Base-by-base conservation (phyloP, 2,888 invertebrate species). In the Nycteola revayana region DNA sequence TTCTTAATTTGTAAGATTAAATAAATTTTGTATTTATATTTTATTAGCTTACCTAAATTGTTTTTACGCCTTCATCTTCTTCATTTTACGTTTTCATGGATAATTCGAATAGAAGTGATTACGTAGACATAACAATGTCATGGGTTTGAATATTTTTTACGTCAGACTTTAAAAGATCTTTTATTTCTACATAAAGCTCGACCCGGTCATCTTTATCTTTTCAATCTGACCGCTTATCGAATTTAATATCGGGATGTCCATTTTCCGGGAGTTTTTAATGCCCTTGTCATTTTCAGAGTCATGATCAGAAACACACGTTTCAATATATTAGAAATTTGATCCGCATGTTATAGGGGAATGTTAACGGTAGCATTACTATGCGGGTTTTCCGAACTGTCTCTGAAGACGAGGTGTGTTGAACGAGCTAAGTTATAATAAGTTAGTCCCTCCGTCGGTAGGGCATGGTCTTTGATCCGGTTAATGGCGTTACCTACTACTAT, bases 361-460 rank as follows among this genome's bases (percentile, higher is more conserved):
- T 65, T 64, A 21, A n/a, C 67, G 53, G 59, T 56, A 60, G 65
- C 64, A 67, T 74, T 76, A 75, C 80, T 76, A 80, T 78, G 71
- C 75, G 79, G 79, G 73, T 69, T 74, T 49, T 72, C 64, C 55
- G 65, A 73, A 69, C 62, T 60, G 63, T 60, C 53, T 60, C 57
- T 66, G 67, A 60, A 66, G 63, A 59, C 72, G 75, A 81, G 76
- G 80, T 79, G 75, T 71, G 74, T 72, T 67, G 74, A 78, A 82
- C 71, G 80, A 77, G 75, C 70, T 68, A 84, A 86, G 77, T 86
- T 85, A 78, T 84, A 82, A 82, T 84, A 83, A 84, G 71, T 84
- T 77, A 50, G 74, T 68, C 69, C 68, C 68, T 70, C 74, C 67
- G 60, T 65, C 57, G 59, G 53, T 59, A 62, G 63, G 66, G 63